Percentiles rank a stretch among this genome's conserved stretches.
Conservation (phyloP, 2,888 invertebrate species). For the Allophyes oxyacanthae region DNA sequence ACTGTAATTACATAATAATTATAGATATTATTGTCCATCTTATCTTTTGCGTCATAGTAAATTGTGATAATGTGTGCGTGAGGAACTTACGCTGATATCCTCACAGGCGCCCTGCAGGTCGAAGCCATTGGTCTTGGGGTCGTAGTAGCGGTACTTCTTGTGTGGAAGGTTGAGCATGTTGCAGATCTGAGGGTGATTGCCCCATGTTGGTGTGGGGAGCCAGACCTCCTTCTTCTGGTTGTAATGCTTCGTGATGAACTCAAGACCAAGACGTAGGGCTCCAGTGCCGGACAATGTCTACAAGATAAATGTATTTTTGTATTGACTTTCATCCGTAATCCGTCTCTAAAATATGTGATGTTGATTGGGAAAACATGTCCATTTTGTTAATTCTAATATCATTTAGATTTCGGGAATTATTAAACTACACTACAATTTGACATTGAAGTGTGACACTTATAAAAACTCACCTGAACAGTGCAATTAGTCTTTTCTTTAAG, state of each 20-base stretch:
- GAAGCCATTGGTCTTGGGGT: slow-evolving; percentile 97
- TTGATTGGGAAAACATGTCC: too few species aligned
- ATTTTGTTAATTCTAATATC: too few species aligned
- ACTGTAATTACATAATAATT: too few species aligned
- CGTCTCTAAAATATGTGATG: too few species aligned
- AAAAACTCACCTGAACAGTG: slow-evolving; percentile 91
- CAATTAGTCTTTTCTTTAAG: slow-evolving; percentile 92
- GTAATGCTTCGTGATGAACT: slow-evolving; percentile 95
- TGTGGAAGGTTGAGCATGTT: slow-evolving; percentile 95
- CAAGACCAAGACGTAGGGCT: slow-evolving; percentile 97
- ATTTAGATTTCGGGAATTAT: too few species aligned
- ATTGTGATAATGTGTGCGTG: too few species aligned
- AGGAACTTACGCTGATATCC: slow-evolving; percentile 93
- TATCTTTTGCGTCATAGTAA: too few species aligned
- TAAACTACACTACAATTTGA: too few species aligned
- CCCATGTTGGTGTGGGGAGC: slow-evolving; percentile 98
- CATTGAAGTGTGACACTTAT: too few species aligned
- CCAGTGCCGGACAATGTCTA: slow-evolving; percentile 99
- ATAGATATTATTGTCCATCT: too few species aligned
- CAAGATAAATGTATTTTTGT: slow-evolving; percentile 53
- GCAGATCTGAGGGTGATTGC: slow-evolving; percentile 98
- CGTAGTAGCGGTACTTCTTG: slow-evolving; percentile 97
- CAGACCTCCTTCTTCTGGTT: slow-evolving; percentile 94
- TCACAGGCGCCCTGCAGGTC: slow-evolving; percentile 96
- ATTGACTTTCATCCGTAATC: not conserved